Evolutionary conservation across 2,797 vertebrate species (phyloP), one percentile per base, ranked within the genome.

Genomic region (Myotis vivesi): DNA sequence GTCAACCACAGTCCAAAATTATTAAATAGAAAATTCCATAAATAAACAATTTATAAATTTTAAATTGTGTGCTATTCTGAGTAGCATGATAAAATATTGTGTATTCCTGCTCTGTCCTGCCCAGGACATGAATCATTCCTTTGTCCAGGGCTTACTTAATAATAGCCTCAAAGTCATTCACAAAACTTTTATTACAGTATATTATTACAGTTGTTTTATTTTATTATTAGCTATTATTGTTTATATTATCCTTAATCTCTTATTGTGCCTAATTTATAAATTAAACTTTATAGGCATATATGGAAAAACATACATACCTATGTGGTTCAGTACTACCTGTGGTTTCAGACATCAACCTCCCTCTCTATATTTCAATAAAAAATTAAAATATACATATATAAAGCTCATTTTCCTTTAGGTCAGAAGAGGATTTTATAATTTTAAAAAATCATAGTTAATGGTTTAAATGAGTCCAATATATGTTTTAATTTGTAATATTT

Each of bases 401-500:
- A 77, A 85, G 7, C 10, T 30, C 19, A 46, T 55, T 94, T 86
- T 64, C 15, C 7, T 75, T 41, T 20, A 77, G 44, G 4, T 81
- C 20, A 79, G 5, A 3, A 84, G 30, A 91, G 0, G 13, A 5
- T 3, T 86, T 66, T n/a, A n/a, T 41, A 72, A 92, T n/a, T 66
- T 73, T 80, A 44, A 81, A 81, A 64, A 51, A 73, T 9, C 23
- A 53, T 13, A 64, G 73, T 62, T 49, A 73, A 75, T 72, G 51
- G 15, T 64, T 94, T 82, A 44, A 94, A 20, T 84, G 51, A 66
- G 10, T n/a, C 38, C 2, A 53, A 10, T 36, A 84, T 77, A 80
- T 93, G n/a, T 84, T 89, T 89, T 84, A 89, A 80, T 71, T 64
- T 83, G 46, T 3, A 66, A 33, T 46, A n/a, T 51, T 51, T 87